Percentiles rank a stretch among this genome's conserved stretches.
Conservation (phyloP, 2,888 invertebrate genomes). For the Abrostola tripartita region DNA sequence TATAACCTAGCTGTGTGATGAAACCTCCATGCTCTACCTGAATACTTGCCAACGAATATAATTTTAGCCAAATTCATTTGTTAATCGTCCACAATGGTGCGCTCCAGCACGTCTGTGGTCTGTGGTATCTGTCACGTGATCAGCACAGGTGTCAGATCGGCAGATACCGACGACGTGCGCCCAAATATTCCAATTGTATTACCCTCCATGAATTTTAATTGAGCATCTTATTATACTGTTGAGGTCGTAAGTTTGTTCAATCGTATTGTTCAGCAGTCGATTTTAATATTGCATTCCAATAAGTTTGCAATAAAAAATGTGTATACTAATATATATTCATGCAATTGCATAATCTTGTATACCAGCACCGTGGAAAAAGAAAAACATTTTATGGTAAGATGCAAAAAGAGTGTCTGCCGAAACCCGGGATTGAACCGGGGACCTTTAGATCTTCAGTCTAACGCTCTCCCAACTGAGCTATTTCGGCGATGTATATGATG, state of each 20-base stretch:
- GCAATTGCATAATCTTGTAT: no score
- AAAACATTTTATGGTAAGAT: neutral
- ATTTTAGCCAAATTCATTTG: neutral
- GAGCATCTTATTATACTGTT: neutral
- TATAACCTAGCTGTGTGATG: no score
- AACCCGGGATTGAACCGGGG: constrained; percentile 75
- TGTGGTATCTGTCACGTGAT: constrained; percentile 28
- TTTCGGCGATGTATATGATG: constrained; percentile 63
- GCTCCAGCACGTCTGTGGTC: constrained; percentile 27
- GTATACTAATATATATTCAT: no score
- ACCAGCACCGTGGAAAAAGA: no score
- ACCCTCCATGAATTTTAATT: constrained; percentile 35
- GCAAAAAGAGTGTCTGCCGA: constrained; percentile 58
- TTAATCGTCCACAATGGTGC: constrained; percentile 19
- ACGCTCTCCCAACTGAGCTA: constrained; percentile 82
- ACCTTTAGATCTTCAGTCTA: constrained; percentile 77
- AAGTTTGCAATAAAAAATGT: no score
- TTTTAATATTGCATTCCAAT: no score
- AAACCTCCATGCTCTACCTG: no score
- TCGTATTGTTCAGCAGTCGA: neutral
- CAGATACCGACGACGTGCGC: constrained; percentile 18
- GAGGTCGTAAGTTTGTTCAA: neutral
- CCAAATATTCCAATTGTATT: constrained; percentile 20
- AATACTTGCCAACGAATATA: no score
- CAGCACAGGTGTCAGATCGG: constrained; percentile 31